A percentile compares a stretch with the other conserved stretches of the same genome.
These are phyloP conservation scores for Iphiclides podalirius DNA, from an alignment of 2,888 invertebrate species.

Conservation along the genomic window DNA sequence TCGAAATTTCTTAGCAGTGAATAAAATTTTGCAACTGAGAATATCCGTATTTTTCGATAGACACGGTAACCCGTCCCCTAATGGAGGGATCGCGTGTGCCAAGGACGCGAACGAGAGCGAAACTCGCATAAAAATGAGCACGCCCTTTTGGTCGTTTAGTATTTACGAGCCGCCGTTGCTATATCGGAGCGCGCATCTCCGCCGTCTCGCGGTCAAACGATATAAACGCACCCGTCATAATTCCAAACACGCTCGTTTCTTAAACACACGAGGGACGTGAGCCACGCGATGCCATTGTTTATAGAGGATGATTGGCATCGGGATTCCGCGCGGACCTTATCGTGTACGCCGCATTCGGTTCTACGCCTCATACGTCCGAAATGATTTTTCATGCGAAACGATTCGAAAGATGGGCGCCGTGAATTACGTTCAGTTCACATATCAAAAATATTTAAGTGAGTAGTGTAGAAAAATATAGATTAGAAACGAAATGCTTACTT, in stretches of 20 bases:
- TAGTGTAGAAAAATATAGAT: no score
- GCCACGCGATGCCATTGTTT: not conserved
- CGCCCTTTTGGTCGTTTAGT: slow-evolving; percentile 44
- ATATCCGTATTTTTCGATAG: no score
- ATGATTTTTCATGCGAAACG: no score
- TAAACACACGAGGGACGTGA: slow-evolving; percentile 28
- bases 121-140: slow-evolving; percentile 34
- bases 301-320: not conserved
- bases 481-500: no score
- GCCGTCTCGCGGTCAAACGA: slow-evolving; percentile 45
- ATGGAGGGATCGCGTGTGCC: slow-evolving; percentile 51
- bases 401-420: no score
- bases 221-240: slow-evolving; percentile 56
- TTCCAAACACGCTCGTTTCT: slow-evolving; percentile 40
- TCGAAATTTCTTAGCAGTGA: no score
- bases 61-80: slow-evolving; percentile 23
- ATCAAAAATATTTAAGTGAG: no score
- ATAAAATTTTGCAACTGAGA: no score
- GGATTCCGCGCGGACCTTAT: slow-evolving; percentile 6
- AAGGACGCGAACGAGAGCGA: slow-evolving; percentile 47
- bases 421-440: no score
- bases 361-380: no score
- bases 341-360: no score
- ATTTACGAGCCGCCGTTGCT: slow-evolving; percentile 39
- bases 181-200: slow-evolving; percentile 27